Conservation (phyloP, 2,888 invertebrate species). For the Matsumyia berberina region DNA sequence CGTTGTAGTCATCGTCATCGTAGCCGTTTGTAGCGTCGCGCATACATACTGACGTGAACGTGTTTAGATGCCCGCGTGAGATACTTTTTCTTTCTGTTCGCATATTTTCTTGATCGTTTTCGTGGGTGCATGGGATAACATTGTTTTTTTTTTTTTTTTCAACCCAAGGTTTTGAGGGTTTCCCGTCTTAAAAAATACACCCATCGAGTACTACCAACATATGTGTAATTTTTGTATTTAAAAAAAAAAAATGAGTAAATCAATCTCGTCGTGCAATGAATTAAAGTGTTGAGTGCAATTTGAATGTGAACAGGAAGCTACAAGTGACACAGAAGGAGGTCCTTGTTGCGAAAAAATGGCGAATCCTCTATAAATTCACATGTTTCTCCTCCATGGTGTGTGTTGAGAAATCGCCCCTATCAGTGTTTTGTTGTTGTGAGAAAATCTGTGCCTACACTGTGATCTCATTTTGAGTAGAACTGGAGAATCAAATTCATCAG, state of each 20-base stretch:
- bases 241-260: background rate
- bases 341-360: constrained; percentile 72
- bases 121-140: constrained; percentile 31
- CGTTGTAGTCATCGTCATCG: too few relatives aligned
- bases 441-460: background rate
- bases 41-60: constrained; percentile 46
- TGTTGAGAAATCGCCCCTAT: constrained; percentile 2
- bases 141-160: background rate
- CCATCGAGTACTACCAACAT: background rate
- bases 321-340: constrained; percentile 60
- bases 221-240: constrained; percentile 13
- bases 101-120: constrained; percentile 19
- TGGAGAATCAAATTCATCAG: background rate
- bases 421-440: too few relatives aligned
- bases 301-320: constrained; percentile 16
- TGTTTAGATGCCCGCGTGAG: constrained; percentile 68
- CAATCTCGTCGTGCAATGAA: constrained; percentile 32
- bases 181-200: constrained; percentile 29
- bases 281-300: constrained; percentile 45
- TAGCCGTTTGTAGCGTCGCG: constrained; percentile 14
- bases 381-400: constrained; percentile 1
- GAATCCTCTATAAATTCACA: constrained; percentile 29
- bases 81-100: constrained; percentile 50
- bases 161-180: constrained; percentile 5
- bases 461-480: constrained; percentile 17